A percentile compares a stretch with the other conserved stretches of the same genome.
These are phyloP conservation scores for Zygothrica quintamaculata DNA, from an alignment of 2,888 invertebrate species.

Conservation along the genomic window DNA sequence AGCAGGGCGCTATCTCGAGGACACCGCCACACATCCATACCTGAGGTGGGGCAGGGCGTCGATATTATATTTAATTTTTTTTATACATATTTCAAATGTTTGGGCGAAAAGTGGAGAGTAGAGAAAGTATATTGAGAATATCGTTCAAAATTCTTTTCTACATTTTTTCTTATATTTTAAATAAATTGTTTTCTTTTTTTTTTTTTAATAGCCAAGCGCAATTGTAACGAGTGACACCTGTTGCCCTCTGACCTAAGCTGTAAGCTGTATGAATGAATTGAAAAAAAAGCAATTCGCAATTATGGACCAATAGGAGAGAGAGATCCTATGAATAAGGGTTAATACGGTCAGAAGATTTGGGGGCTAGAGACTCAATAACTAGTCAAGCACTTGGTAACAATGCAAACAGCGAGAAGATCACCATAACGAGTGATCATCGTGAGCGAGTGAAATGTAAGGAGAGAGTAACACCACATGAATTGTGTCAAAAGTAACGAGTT, in stretches of 20 bases:
- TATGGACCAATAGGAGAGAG: too few relatives aligned
- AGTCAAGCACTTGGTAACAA: too few relatives aligned
- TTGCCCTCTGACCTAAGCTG: too few relatives aligned
- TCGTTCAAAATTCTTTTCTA: conserved; percentile 42
- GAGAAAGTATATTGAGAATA: conserved; percentile 18
- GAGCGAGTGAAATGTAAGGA: too few relatives aligned
- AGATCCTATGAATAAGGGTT: too few relatives aligned
- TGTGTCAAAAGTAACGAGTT: not conserved
- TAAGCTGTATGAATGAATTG: too few relatives aligned
- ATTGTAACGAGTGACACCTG: not conserved
- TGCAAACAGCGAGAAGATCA: too few relatives aligned
- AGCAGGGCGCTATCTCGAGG: conserved; percentile 97
- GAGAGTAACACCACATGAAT: too few relatives aligned
- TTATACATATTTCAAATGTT: conserved; percentile 11
- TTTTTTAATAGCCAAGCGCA: too few relatives aligned
- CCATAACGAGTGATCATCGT: not conserved
- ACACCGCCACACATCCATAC: conserved; percentile 99
- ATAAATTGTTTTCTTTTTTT: not conserved
- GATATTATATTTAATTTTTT: conserved; percentile 33
- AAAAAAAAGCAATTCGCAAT: too few relatives aligned
- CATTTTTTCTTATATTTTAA: conserved; percentile 41
- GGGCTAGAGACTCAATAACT: too few relatives aligned
- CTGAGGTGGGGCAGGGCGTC: conserved; percentile 85
- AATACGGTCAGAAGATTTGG: too few relatives aligned
- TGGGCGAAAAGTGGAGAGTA: conserved; percentile 14